Conservation (phyloP, 2,113 vertebrate genomes). For the Sapajus apella region DNA sequence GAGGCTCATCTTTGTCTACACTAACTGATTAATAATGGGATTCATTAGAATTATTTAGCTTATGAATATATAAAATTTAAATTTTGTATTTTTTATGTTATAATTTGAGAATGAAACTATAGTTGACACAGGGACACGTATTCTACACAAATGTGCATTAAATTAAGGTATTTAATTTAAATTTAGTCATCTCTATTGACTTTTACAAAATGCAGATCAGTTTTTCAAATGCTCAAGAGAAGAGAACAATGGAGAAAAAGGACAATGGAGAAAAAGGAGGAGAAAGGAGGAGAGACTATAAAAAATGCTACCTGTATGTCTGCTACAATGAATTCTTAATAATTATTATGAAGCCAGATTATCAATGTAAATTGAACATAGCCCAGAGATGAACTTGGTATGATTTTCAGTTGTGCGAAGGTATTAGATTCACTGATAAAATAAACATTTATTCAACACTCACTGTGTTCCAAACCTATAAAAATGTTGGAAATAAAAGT, state of each 20-base stretch:
- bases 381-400: neutral
- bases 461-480: neutral
- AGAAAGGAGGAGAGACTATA: neutral
- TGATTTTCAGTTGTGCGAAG: neutral
- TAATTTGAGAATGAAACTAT: neutral
- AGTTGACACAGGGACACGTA: neutral
- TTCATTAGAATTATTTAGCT: slow-evolving; percentile 34
- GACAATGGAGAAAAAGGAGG: neutral
- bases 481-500: neutral
- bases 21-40: neutral
- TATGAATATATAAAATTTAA: neutral
- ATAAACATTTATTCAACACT: neutral
- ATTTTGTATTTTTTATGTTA: neutral
- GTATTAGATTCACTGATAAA: slow-evolving; percentile 17
- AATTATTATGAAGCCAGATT: neutral
- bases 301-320: neutral
- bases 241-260: neutral
- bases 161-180: neutral
- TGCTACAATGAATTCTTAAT: neutral
- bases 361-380: neutral
- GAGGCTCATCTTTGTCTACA: neutral
- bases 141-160: neutral
- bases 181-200: neutral
- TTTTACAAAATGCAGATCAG: neutral
- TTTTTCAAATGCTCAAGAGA: neutral